Percentiles rank a stretch among this genome's conserved stretches.
phyloP scores from a whole-genome alignment of 2,113 vertebrate genomes.

The Ophthalmolycus amberensis region DNA sequence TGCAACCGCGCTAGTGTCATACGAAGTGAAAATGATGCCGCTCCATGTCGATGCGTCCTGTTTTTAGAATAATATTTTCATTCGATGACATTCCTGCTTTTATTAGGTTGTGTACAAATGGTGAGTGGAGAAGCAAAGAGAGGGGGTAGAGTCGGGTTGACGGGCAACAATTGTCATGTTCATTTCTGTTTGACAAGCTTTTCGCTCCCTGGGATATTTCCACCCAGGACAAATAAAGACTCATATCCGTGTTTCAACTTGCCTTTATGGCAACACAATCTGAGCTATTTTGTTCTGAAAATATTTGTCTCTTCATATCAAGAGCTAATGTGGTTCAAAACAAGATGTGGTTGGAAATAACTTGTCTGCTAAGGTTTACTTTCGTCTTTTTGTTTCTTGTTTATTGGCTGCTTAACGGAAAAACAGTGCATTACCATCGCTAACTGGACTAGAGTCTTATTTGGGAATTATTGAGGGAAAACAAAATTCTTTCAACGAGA shows the following conservation, averaged over 20 bases:
- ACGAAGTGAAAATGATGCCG: slow-evolving; percentile 58
- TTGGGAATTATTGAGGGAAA: not conserved
- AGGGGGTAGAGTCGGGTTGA: slow-evolving; percentile 45
- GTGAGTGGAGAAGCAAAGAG: slow-evolving; percentile 35
- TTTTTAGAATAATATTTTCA: slow-evolving; percentile 66
- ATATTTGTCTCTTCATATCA: not conserved
- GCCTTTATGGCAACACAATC: slow-evolving; percentile 30
- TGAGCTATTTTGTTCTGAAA: not conserved
- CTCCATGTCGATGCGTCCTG: slow-evolving; percentile 52
- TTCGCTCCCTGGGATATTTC: slow-evolving; percentile 56
- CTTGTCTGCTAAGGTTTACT: not conserved
- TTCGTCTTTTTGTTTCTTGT: not conserved
- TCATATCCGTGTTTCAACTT: slow-evolving; percentile 28
- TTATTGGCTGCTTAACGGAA: not conserved
- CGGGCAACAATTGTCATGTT: slow-evolving; percentile 63
- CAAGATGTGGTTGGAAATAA: slow-evolving; percentile 7
- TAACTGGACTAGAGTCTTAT: slow-evolving; percentile 2
- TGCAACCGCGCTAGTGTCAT: slow-evolving; percentile 71
- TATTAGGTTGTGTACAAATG: slow-evolving; percentile 61
- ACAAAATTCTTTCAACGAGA: not conserved
- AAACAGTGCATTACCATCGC: not conserved
- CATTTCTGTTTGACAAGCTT: slow-evolving; percentile 59
- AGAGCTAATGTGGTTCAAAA: slow-evolving; percentile 6
- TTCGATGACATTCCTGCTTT: slow-evolving; percentile 50
- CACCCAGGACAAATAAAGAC: slow-evolving; percentile 20